Base-by-base conservation (phyloP, 1,140 invertebrate species). In the Schlechtendalia chinensis region DNA sequence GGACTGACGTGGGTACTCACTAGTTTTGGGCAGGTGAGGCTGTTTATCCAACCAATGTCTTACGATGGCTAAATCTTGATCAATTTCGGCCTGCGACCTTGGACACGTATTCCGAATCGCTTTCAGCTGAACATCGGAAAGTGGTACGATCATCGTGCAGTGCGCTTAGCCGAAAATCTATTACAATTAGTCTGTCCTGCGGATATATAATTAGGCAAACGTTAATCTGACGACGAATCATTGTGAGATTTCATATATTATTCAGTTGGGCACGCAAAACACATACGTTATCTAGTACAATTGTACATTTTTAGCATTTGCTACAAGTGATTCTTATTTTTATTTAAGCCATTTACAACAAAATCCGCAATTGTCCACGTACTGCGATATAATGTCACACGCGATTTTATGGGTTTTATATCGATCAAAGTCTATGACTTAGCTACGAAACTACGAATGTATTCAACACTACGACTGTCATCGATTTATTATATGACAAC, bases 1-100 rank as follows among this genome's bases (percentile, higher is more conserved):
- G n/a, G 32, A 39, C 32, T 3, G 8, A 8, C 47, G 14, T 50
- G 12, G 6, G 1, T 29, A 61, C 58, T 63, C n/a, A 79, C 75
- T 79, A n/a, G 80, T 81, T 59, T 81, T 67, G n/a, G 87, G 87
- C 8, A 88, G 82, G 83, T 88, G 86, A 0, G 85, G 84, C 72
- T 87, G 86, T 53, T 81, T 85, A n/a, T 82, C 72, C 58, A 87
- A 65, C 87, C 87, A 88, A 81, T 84, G 82, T 82, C 83, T 82
- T 29, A 88, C 79, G 45, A 81, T 82, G 12, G 82, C 72, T 3
- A 88, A 83, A 71, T 87, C 86, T 81, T 87, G 75, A 50, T 79
- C 75, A 5, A 63, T 79, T n/a, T 79, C 75, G 4, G 16, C 32
- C 10, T 61, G 5, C 11, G 75, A 61, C 45, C 75, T 79, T 14